Evolutionary conservation across 1,140 invertebrate species (phyloP).

Genomic region (Macrobrachium nipponense): DNA sequence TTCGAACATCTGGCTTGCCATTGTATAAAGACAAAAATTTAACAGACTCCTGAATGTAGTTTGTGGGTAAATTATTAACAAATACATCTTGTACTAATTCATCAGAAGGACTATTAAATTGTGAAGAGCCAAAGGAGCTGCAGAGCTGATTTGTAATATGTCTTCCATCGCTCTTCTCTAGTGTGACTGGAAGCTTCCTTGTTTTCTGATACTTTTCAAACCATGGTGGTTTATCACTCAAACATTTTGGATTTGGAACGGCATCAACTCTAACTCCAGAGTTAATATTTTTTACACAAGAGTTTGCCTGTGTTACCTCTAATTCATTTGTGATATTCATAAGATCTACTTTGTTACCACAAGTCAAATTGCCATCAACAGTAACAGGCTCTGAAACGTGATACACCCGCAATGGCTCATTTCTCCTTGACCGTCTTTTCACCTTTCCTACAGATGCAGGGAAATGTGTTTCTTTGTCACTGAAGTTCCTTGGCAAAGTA

Average conservation of each 20-base stretch:
- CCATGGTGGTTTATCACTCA: slow-evolving; percentile 42
- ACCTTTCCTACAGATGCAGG: slow-evolving; percentile 1
- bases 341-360: not conserved
- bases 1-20: slow-evolving; percentile 36
- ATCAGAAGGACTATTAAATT: slow-evolving; percentile 19
- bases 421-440: slow-evolving; percentile 7
- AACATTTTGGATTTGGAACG: not conserved
- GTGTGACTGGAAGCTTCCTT: not conserved
- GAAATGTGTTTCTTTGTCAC: slow-evolving; percentile 51
- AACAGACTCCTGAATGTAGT: slow-evolving; percentile 4
- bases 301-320: not conserved
- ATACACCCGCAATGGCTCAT: slow-evolving; percentile 33
- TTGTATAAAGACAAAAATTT: slow-evolving; percentile 26
- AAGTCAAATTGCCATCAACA: not conserved
- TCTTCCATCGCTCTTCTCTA: not conserved
- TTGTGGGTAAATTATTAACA: not conserved
- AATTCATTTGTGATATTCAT: too few relatives aligned
- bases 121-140: slow-evolving; percentile 25
- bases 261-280: not conserved
- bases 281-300: not conserved
- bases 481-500: slow-evolving; percentile 15
- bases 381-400: slow-evolving; percentile 25
- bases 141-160: not conserved
- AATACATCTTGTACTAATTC: not conserved
- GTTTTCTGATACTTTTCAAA: slow-evolving; percentile 47